These are phyloP conservation scores for Dendrolimus pini DNA, from an alignment of 2,888 invertebrate genomes.

Conservation along the genomic window DNA sequence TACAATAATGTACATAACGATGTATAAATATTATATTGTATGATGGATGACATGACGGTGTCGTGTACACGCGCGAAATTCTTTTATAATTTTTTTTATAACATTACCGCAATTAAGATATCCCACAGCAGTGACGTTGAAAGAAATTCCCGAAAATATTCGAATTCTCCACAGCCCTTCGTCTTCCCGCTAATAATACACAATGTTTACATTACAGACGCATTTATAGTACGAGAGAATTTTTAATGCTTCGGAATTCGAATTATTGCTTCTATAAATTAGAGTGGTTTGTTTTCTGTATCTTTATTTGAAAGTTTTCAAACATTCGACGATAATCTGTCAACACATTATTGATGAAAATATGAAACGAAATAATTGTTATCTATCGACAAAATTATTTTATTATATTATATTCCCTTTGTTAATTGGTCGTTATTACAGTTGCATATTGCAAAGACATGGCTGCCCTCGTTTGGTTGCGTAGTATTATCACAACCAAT, in stretches of 20 bases:
- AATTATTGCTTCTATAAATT: constrained; percentile 29
- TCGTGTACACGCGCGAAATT: no score
- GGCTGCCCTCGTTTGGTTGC: constrained; percentile 27
- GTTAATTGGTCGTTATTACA: constrained; percentile 70
- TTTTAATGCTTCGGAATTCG: constrained; percentile 24
- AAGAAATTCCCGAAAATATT: background rate
- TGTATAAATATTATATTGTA: no score
- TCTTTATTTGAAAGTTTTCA: background rate
- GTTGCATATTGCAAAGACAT: constrained; percentile 57
- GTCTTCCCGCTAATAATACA: constrained; percentile 40
- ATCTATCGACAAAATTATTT: no score
- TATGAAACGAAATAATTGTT: no score
- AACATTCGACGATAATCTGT: constrained; percentile 6
- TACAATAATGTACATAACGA: no score
- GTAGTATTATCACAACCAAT: background rate
- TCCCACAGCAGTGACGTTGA: background rate
- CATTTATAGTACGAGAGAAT: constrained; percentile 23
- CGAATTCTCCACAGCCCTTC: constrained; percentile 41
- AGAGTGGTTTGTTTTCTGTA: background rate
- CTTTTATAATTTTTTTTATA: no score
- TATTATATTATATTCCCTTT: constrained; percentile 43
- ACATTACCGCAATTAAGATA: no score
- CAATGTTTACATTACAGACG: constrained; percentile 48
- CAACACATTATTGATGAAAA: constrained; percentile 2
- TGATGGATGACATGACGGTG: no score